These are phyloP conservation scores for Rotaria socialis DNA, from an alignment of 2,888 invertebrate genomes.

Conservation along the genomic window DNA sequence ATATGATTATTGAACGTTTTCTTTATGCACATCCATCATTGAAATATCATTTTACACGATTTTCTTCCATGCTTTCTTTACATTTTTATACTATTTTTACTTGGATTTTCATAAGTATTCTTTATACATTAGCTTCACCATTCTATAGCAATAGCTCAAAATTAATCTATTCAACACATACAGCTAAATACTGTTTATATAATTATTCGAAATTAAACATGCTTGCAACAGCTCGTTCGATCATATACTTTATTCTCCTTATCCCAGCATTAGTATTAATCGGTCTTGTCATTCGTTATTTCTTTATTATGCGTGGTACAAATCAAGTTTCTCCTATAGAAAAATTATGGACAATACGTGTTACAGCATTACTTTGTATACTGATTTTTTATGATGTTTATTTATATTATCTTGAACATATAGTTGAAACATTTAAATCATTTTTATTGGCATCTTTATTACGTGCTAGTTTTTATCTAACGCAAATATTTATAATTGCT, in stretches of 20 bases:
- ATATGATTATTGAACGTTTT: conserved; percentile 29
- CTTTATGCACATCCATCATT: conserved; percentile 14
- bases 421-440: not conserved
- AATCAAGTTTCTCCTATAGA: not conserved
- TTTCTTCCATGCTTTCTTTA: not conserved
- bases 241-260: not conserved
- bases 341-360: conserved; percentile 31
- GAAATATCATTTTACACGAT: not conserved
- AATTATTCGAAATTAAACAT: conserved; percentile 9
- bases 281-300: not conserved
- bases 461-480: conserved; percentile 11
- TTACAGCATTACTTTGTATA: not conserved
- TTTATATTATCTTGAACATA: conserved; percentile 29
- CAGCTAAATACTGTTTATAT: conserved; percentile 14
- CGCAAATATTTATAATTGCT: conserved; percentile 29
- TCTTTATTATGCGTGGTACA: conserved; percentile 6
- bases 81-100: conserved; percentile 3
- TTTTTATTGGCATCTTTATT: not conserved
- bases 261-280: not conserved
- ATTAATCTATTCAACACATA: not conserved
- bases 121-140: not conserved
- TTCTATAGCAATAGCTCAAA: not conserved
- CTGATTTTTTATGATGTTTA: conserved; percentile 9
- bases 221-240: not conserved
- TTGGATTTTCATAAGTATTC: not conserved